These are phyloP conservation scores for Cygnus olor DNA, from an alignment of 2,797 vertebrate species.

Conservation along the genomic window DNA sequence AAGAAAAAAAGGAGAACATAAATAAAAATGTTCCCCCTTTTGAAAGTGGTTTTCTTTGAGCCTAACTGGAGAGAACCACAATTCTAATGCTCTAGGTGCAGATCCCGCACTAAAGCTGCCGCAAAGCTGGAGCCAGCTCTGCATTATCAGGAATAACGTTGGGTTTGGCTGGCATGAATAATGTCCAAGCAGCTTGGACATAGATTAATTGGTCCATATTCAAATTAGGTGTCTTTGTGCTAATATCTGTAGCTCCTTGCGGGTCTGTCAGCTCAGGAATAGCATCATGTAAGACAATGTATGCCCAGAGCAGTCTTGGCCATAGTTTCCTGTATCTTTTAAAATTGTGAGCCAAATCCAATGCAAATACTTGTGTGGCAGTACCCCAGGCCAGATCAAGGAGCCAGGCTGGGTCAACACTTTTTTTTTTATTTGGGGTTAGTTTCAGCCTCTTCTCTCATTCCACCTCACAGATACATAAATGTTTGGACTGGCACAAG, in stretches of 20 bases:
- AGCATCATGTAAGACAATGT: accelerated
- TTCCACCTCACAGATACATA: background rate
- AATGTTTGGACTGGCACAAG: background rate
- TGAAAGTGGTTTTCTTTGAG: background rate
- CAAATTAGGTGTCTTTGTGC: accelerated
- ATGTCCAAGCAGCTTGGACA: too few relatives aligned
- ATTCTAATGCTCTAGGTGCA: background rate
- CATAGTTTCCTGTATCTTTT: background rate
- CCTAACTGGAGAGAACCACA: background rate
- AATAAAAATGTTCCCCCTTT: background rate
- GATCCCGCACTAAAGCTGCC: background rate
- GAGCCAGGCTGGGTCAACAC: background rate
- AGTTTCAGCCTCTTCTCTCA: background rate
- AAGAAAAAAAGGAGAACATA: background rate
- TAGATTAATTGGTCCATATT: background rate
- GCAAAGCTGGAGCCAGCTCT: background rate
- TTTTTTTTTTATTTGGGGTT: background rate
- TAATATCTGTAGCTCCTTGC: background rate
- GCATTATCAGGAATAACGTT: accelerated
- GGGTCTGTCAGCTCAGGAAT: background rate
- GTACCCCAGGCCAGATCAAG: background rate
- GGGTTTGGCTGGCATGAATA: background rate
- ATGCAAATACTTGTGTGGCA: background rate
- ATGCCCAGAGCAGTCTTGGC: background rate
- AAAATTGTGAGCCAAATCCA: background rate